Evolutionary conservation across 2,797 vertebrate genomes (phyloP).

Genomic region (Cossypha dichroa): DNA sequence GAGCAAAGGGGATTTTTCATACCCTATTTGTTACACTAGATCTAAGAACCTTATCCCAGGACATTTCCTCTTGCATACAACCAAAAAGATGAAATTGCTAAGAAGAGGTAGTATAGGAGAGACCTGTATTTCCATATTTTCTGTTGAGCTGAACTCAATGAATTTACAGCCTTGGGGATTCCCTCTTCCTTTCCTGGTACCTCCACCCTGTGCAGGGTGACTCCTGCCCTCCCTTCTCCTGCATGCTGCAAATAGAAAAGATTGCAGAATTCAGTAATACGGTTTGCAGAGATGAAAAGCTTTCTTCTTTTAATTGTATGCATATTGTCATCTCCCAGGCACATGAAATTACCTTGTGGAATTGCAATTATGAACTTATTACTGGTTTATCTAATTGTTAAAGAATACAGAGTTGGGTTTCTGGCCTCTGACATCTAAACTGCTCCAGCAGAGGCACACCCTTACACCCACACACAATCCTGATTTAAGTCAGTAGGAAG

Average conservation of each 20-base stretch:
- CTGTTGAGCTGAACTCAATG: not conserved
- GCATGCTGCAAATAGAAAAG: not conserved
- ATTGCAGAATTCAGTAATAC: not conserved
- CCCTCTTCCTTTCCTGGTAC: not conserved
- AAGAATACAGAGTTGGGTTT: constrained; percentile 42
- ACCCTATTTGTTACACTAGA: not conserved
- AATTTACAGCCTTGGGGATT: not conserved
- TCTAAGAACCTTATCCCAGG: not conserved
- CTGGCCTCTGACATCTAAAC: constrained; percentile 29
- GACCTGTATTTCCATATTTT: not conserved
- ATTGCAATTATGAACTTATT: constrained; percentile 44
- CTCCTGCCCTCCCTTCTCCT: not conserved
- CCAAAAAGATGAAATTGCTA: not conserved
- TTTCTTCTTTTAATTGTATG: constrained; percentile 23
- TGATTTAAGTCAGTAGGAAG: constrained; percentile 46
- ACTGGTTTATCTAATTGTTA: constrained; percentile 49
- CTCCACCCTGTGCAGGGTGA: not conserved
- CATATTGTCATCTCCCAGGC: constrained; percentile 41
- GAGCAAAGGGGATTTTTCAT: constrained; percentile 4
- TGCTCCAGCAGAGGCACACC: constrained; percentile 60
- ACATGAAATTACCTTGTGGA: constrained; percentile 45
- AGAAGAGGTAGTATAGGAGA: not conserved
- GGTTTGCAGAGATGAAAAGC: not conserved
- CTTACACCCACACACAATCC: constrained; percentile 40
- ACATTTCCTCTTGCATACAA: not conserved